Evolutionary conservation across 1,140 invertebrate species (phyloP).

Genomic region (Papilio polyxenes): DNA sequence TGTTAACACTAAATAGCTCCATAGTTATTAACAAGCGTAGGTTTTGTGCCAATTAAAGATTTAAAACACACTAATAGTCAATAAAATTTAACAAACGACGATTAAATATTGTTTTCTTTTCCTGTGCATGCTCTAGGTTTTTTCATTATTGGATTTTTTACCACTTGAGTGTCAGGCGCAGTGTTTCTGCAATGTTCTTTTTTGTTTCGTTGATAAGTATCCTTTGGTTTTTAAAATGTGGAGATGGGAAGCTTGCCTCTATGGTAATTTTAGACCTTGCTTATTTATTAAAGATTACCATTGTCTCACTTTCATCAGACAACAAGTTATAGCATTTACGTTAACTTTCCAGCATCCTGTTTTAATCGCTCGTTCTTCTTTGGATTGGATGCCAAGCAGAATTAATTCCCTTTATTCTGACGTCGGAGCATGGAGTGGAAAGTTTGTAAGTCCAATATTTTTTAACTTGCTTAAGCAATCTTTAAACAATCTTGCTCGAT

Average conservation of each 20-base stretch:
- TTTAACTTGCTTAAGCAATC: background rate
- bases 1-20: background rate
- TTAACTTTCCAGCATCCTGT: slow-evolving; percentile 65
- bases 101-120: background rate
- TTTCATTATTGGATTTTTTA: background rate
- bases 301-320: background rate
- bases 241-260: slow-evolving; percentile 48
- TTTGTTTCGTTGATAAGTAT: background rate
- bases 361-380: slow-evolving; percentile 67
- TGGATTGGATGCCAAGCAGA: slow-evolving; percentile 77
- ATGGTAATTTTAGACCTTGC: slow-evolving; percentile 43
- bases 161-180: background rate
- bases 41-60: background rate
- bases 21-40: background rate
- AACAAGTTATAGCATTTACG: slow-evolving; percentile 17
- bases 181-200: slow-evolving; percentile 1
- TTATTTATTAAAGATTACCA: background rate
- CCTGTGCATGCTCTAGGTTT: background rate
- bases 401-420: slow-evolving; percentile 75
- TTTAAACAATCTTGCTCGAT: no score
- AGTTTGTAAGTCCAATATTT: slow-evolving; percentile 63
- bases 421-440: slow-evolving; percentile 76
- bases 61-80: background rate
- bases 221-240: slow-evolving; percentile 33
- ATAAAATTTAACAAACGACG: slow-evolving; percentile 7